phyloP scores from a whole-genome alignment of 2,888 invertebrate genomes.

The Yponomeuta plumbellus region DNA sequence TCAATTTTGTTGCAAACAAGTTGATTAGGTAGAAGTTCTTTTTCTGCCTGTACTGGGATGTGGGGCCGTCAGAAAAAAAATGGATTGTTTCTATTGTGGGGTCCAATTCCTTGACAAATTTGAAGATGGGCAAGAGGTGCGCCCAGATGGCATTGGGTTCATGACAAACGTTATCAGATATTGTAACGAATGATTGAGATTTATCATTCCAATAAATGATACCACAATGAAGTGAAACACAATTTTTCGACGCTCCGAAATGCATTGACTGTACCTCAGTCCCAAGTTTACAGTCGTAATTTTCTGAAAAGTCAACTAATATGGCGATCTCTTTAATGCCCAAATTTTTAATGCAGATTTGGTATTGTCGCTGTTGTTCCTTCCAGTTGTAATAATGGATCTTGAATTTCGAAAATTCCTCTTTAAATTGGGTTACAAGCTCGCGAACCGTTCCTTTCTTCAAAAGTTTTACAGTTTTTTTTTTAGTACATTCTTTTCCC shows the following conservation, averaged over 20 bases:
- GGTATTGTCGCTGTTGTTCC: too few relatives aligned
- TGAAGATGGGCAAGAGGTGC: slow-evolving; percentile 17
- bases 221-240: slow-evolving; percentile 14
- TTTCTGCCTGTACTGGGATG: slow-evolving; percentile 21
- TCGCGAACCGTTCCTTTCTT: not conserved
- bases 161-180: too few relatives aligned
- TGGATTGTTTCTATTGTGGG: slow-evolving; percentile 14
- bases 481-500: slow-evolving; percentile 6
- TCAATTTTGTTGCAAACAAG: slow-evolving; percentile 17
- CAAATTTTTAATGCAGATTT: too few relatives aligned
- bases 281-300: slow-evolving; percentile 13
- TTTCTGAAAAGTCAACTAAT: slow-evolving; percentile 14
- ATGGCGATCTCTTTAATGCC: slow-evolving; percentile 13
- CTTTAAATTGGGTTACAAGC: not conserved
- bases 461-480: slow-evolving; percentile 14
- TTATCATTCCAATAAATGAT: slow-evolving; percentile 14
- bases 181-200: too few relatives aligned
- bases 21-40: slow-evolving; percentile 19
- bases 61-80: slow-evolving; percentile 19
- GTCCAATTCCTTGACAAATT: slow-evolving; percentile 9
- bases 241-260: too few relatives aligned
- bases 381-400: slow-evolving; percentile 19
- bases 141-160: slow-evolving; percentile 4
- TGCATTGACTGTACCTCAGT: slow-evolving; percentile 13
- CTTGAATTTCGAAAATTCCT: slow-evolving; percentile 15